Evolutionary conservation across 2,797 vertebrate genomes (phyloP), one percentile per base, ranked within the genome.

Genomic region (Acipenser oxyrinchus): DNA sequence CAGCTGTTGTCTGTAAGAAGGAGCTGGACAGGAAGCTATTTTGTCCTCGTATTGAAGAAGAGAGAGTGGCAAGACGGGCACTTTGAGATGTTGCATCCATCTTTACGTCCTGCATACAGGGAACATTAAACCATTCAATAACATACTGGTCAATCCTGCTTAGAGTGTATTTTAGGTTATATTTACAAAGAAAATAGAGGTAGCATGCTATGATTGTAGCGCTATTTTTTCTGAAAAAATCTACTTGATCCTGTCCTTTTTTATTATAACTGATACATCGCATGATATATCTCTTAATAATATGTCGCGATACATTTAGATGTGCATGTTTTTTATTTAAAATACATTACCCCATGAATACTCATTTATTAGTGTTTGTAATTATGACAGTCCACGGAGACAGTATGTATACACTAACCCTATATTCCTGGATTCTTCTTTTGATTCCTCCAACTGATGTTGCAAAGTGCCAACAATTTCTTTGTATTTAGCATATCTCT

Each of bases 371-470:
- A 37, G 5, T 37, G 37, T 37, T 37, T 37, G 37, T 5, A 37
- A 37, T 37, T 37, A 37, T 37, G 5, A 37, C 37, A 37, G 5
- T 37, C 37, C 52, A 10, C 59, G 60, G 4, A n/a, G 52, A 65
- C 63, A 66, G 37, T 52, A 60, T 60, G 66, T 37, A 63, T 37
- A 15, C 9, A 58, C 53, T 71, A 1, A 97, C 96, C 76, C 83
- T 87, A 72, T 90, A 88, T 66, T 87, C 88, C 62, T 85, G 84
- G 67, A 88, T 84, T 77, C 78, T 86, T 57, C 82, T 81, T 69
- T 95, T 77, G 88, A 90, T 72, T 93, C 88, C 51, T 95, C 88
- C 73, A 89, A 88, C 76, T 89, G 90, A 53, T 89, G 87, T 67
- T 93, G 93, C 66, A 94, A 82, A 72, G 90, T 85, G 63, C 82